Base-by-base conservation (phyloP, 2,888 invertebrate genomes). In the Augochlorella aurata region DNA sequence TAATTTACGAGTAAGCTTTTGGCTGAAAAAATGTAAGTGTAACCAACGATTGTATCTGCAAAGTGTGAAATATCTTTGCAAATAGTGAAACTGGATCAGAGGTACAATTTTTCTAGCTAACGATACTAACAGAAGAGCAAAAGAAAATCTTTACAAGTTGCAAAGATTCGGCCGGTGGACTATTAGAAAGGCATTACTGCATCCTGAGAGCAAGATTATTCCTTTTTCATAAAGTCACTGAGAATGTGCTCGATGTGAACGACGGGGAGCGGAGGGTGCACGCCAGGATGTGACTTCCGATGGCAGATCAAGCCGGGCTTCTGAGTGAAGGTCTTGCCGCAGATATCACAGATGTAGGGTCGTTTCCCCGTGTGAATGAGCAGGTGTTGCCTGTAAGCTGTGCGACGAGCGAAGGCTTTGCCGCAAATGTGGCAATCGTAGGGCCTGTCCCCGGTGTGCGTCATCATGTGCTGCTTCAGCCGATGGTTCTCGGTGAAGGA, bases 381-480 rank as follows among this genome's bases (percentile, higher is more conserved):
- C 70, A 90, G 69, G 18, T 90, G 90, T 49, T 90, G 89, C 49
- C 89, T 87, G 38, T 84, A 87, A 29, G 88, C 89, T 2, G 88
- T 90, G 0, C 88, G 84, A 3, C 91, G 80, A 0, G 94, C 93
- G 86, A 94, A 94, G 2, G 92, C 92, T 77, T 93, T 94, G 21
- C 90, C 89, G 71, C 94, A 94, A 10, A 89, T 77, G n/a, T 81
- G 87, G 81, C 94, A 94, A 45, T 91, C 89, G 85, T 94, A 94
- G 0, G 94, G 94, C 58, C 93, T 89, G 68, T 94, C 93, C 0
- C 94, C 94, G 0, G 94, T 94, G 79, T 94, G 94, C 52, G 93
- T 93, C 79, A 94, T 91, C 85, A 92, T 92, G 82, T 94, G 94
- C 72, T 94, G 94, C 18, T 94, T 94, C 14, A 94, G 86, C 2